Conservation (phyloP, 92 coral and sea anemone species). For the Actinostola sp. region DNA sequence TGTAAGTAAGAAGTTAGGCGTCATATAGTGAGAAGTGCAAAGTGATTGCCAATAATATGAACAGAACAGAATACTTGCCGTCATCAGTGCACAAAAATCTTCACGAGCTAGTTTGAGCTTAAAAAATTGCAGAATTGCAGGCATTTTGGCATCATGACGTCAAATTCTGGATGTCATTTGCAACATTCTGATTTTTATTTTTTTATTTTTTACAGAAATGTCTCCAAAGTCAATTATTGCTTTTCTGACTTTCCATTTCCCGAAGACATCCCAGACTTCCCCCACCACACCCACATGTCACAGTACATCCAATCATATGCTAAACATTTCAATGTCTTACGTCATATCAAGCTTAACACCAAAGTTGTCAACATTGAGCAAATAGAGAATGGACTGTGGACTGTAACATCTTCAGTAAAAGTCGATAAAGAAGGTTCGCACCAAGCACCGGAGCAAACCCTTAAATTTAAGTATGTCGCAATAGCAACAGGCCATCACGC, state of each 20-base stretch:
- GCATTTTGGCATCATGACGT: background rate
- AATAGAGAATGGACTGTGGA: slow-evolving; percentile 49
- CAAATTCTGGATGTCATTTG: background rate
- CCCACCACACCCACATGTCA: slow-evolving; percentile 72
- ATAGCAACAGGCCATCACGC: slow-evolving; percentile 93
- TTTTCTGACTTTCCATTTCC: slow-evolving; percentile 81
- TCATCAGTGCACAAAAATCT: no score
- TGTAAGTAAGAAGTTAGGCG: slow-evolving; percentile 36
- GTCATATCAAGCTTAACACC: slow-evolving; percentile 63
- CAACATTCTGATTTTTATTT: background rate
- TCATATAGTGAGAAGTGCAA: no score
- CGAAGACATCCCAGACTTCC: slow-evolving; percentile 72
- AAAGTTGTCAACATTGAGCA: slow-evolving; percentile 50
- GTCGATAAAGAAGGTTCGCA: slow-evolving; percentile 42
- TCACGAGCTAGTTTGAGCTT: no score
- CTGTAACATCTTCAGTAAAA: slow-evolving; percentile 42
- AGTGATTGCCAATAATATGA: no score
- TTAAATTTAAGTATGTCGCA: slow-evolving; percentile 61
- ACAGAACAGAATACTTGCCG: no score
- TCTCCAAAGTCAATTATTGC: slow-evolving; percentile 81
- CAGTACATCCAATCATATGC: slow-evolving; percentile 67
- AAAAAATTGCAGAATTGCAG: background rate
- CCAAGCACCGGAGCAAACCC: slow-evolving; percentile 5
- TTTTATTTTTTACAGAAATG: slow-evolving; percentile 55
- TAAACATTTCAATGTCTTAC: slow-evolving; percentile 56